These are phyloP conservation scores for Pseudochromis fuscus DNA, from an alignment of 2,797 vertebrate genomes.

Conservation along the genomic window DNA sequence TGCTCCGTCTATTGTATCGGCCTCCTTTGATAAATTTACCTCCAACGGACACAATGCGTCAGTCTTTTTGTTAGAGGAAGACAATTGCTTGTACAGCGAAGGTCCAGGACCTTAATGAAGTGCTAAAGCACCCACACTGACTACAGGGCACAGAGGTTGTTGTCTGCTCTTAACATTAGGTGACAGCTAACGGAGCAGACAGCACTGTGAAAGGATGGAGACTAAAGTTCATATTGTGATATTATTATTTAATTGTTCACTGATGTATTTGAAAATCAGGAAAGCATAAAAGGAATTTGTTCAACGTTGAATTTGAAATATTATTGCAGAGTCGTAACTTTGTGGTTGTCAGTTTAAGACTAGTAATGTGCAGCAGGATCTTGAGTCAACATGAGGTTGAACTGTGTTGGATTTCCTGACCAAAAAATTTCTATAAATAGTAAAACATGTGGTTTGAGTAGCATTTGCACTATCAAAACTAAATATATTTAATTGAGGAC, in stretches of 20 bases:
- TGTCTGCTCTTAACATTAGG: slow-evolving; percentile 65
- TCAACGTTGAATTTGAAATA: slow-evolving; percentile 49
- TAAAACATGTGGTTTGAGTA: neutral
- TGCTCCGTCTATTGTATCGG: slow-evolving; percentile 79
- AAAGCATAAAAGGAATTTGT: slow-evolving; percentile 62
- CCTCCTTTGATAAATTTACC: slow-evolving; percentile 82
- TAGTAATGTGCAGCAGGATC: slow-evolving; percentile 12
- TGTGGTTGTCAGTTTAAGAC: slow-evolving; percentile 22
- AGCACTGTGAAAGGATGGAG: slow-evolving; percentile 54
- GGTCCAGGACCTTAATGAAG: slow-evolving; percentile 79
- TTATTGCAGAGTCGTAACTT: slow-evolving; percentile 66
- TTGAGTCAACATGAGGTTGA: slow-evolving; percentile 14
- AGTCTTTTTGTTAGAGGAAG: slow-evolving; percentile 79
- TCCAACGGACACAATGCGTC: slow-evolving; percentile 84
- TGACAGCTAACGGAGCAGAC: slow-evolving; percentile 79
- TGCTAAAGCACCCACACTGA: slow-evolving; percentile 69
- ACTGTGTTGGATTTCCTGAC: neutral
- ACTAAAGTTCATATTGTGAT: slow-evolving; percentile 71
- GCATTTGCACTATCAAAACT: neutral
- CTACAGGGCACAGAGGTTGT: slow-evolving; percentile 68
- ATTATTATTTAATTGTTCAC: slow-evolving; percentile 72
- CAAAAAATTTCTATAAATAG: neutral
- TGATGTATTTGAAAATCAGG: slow-evolving; percentile 56
- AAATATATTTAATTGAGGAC: neutral
- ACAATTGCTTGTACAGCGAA: slow-evolving; percentile 76